Conservation (phyloP, 2,113 vertebrate genomes). For the Ceuthmochares aereus region DNA sequence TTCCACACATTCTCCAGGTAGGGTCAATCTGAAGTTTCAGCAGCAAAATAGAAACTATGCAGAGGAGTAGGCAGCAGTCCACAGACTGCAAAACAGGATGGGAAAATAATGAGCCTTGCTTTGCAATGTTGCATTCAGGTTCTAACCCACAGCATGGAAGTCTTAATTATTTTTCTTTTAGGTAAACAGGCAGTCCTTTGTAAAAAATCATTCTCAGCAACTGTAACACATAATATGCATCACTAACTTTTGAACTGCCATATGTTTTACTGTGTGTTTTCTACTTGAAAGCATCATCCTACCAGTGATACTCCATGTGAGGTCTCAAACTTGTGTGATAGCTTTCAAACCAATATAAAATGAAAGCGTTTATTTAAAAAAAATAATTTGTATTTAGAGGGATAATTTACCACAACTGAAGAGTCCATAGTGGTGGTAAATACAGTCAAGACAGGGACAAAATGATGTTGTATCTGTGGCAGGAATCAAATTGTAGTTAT, state of each 20-base stretch:
- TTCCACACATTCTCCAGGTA: not conserved
- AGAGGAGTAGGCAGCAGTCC: not conserved
- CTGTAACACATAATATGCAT: not conserved
- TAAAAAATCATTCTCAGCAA: not conserved
- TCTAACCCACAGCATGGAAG: not conserved
- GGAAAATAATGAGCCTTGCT: not conserved
- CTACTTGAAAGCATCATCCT: not conserved
- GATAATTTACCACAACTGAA: not conserved
- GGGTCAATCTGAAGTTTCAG: not conserved
- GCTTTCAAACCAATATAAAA: not conserved
- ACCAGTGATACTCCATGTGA: not conserved
- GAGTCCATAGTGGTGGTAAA: not conserved
- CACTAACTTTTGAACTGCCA: not conserved
- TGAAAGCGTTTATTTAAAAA: not conserved
- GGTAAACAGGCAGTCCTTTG: not conserved
- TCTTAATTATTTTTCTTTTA: not conserved
- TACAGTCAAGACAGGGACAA: not conserved
- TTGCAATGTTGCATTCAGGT: not conserved
- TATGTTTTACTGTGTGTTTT: not conserved
- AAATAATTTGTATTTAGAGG: too few relatives aligned
- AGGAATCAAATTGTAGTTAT: not conserved
- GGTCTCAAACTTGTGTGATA: not conserved
- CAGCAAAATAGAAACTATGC: not conserved
- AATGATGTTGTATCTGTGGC: not conserved
- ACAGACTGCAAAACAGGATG: not conserved